These are phyloP conservation scores for Aleiodes testaceus DNA, from an alignment of 2,888 invertebrate species.

Conservation along the genomic window DNA sequence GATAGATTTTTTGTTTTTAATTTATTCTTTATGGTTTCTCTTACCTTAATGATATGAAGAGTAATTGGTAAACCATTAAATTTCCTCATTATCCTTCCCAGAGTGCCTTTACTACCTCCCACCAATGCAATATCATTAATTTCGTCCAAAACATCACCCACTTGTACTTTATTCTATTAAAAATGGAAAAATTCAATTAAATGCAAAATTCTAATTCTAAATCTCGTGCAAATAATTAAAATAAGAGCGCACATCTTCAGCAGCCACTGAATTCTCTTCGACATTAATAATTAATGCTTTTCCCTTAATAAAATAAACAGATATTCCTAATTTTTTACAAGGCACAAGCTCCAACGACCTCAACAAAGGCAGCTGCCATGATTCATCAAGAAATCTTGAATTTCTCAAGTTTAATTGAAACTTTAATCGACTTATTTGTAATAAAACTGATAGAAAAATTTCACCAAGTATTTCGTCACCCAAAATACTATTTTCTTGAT, in stretches of 20 bases:
- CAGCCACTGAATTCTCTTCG: slow-evolving; percentile 77
- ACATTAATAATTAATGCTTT: slow-evolving; percentile 77
- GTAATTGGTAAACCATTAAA: slow-evolving; percentile 73
- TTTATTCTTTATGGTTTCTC: slow-evolving; percentile 17
- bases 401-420: slow-evolving; percentile 76
- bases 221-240: not conserved
- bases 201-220: not conserved
- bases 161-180: slow-evolving; percentile 75
- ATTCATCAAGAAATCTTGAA: slow-evolving; percentile 77
- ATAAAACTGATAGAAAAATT: slow-evolving; percentile 76
- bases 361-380: slow-evolving; percentile 77
- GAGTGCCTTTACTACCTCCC: slow-evolving; percentile 73
- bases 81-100: slow-evolving; percentile 74
- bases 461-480: slow-evolving; percentile 79
- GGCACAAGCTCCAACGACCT: slow-evolving; percentile 78
- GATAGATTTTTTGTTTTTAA: slow-evolving; percentile 1
- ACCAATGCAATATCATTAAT: slow-evolving; percentile 76
- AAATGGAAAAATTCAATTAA: slow-evolving; percentile 27
- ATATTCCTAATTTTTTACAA: slow-evolving; percentile 77
- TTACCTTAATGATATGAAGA: slow-evolving; percentile 76
- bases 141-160: slow-evolving; percentile 79
- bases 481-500: slow-evolving; percentile 73
- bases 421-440: slow-evolving; percentile 74
- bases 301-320: slow-evolving; percentile 76
- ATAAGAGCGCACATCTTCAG: slow-evolving; percentile 76